These are phyloP conservation scores for Lomographa bimaculata DNA, from an alignment of 2,888 invertebrate species.

Conservation along the genomic window DNA sequence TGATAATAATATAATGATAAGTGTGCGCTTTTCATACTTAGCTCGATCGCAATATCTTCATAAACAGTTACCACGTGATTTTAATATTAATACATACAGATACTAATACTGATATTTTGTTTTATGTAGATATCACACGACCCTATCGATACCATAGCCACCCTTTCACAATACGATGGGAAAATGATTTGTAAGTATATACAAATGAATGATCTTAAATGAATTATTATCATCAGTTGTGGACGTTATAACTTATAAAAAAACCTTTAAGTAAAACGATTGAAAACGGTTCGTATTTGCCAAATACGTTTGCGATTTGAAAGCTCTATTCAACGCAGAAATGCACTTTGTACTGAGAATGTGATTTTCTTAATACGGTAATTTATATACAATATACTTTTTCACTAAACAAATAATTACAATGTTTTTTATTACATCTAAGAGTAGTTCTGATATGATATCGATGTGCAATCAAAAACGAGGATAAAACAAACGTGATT, in stretches of 20 bases:
- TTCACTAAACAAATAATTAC: too few species aligned
- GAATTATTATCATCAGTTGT: conserved; percentile 49
- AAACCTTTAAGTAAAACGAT: conserved; percentile 18
- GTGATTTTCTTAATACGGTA: conserved; percentile 5
- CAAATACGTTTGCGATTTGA: conserved; percentile 24
- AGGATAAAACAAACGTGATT: too few species aligned
- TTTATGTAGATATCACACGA: conserved; percentile 66
- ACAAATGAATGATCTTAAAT: conserved; percentile 59
- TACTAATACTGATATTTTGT: conserved; percentile 61
- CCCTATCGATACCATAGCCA: conserved; percentile 37
- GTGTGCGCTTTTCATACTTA: conserved; percentile 73
- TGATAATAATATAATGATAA: conserved; percentile 63
- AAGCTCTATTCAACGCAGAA: conserved; percentile 60
- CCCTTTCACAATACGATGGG: conserved; percentile 36
- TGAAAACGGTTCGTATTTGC: conserved; percentile 30
- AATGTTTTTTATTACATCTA: too few species aligned
- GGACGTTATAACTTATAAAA: conserved; percentile 31
- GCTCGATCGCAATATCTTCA: conserved; percentile 64
- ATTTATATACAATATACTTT: too few species aligned
- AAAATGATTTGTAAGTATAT: conserved; percentile 50
- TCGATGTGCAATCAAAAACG: too few species aligned
- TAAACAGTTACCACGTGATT: conserved; percentile 42
- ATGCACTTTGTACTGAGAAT: conserved; percentile 33
- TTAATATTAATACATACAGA: conserved; percentile 37
- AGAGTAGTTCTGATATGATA: too few species aligned